Conservation (phyloP, 2,113 vertebrate genomes). For the Ammodytes marinus region DNA sequence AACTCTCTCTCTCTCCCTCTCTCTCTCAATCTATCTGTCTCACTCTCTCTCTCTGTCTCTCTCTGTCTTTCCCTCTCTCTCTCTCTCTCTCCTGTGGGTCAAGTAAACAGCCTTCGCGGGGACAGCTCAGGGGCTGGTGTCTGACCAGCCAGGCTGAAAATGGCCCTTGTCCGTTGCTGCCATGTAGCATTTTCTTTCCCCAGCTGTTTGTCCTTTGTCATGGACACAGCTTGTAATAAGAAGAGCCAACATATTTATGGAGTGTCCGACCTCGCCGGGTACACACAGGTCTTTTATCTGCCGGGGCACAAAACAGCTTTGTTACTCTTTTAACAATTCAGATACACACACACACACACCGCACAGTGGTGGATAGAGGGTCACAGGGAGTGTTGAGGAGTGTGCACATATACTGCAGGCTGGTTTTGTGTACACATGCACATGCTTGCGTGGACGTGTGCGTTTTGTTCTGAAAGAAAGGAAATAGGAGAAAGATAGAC, state of each 20-base stretch:
- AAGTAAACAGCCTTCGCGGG: slow-evolving; percentile 85
- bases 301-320: slow-evolving; percentile 79
- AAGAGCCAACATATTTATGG: slow-evolving; percentile 88
- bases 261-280: slow-evolving; percentile 80
- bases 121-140: slow-evolving; percentile 85
- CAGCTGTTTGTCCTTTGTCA: slow-evolving; percentile 87
- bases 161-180: slow-evolving; percentile 87
- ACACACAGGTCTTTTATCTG: slow-evolving; percentile 82
- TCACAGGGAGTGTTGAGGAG: slow-evolving; percentile 21
- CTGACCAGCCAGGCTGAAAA: slow-evolving; percentile 88
- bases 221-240: slow-evolving; percentile 86
- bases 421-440: slow-evolving; percentile 1
- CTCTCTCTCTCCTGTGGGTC: slow-evolving; percentile 83
- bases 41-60: slow-evolving; percentile 73
- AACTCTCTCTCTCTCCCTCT: slow-evolving; percentile 68
- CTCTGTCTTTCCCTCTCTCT: slow-evolving; percentile 65
- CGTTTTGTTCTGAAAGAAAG: slow-evolving; percentile 15
- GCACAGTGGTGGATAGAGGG: slow-evolving; percentile 38
- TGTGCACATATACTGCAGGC: neutral
- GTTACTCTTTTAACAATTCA: slow-evolving; percentile 83
- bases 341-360: slow-evolving; percentile 61
- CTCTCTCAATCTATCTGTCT: slow-evolving; percentile 21
- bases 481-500: slow-evolving; percentile 26
- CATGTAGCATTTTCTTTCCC: slow-evolving; percentile 86
- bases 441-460: neutral